Base-by-base conservation (phyloP, 2,888 invertebrate species). In the Pachymerium ferrugineum region DNA sequence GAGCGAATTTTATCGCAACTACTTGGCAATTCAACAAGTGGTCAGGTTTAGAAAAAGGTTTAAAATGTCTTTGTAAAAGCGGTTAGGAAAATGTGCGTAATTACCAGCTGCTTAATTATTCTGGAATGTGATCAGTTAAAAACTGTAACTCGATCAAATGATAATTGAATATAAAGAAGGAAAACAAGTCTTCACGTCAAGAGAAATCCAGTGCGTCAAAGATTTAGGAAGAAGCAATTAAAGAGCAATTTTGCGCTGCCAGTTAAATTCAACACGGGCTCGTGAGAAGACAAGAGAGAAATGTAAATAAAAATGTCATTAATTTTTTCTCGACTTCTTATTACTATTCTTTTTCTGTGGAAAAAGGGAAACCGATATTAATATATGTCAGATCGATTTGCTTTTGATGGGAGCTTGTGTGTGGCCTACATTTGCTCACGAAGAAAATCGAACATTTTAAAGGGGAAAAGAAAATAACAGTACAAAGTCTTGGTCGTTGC, bases 351-450 rank as follows among this genome's bases (percentile, higher is more conserved):
- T 16, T n/a, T 47, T 47, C 47, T n/a, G 14, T 47, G 47, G 47
- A 47, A 47, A 47, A 47, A 47, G 47, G 19, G 22, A 47, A 47
- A 47, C 47, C 47, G 47, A 47, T 47, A 47, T 47, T 47, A 47
- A 47, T 47, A 47, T 47, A 47, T 47, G 19, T 47, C 47, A 47
- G 22, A 47, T 47, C 47, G 47, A 47, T 47, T 47, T 47, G 47
- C 47, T 47, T 47, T 47, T 47, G 47, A 47, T 47, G 47, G 47
- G 47, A 47, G 47, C 47, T 47, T 47, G 47, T 47, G 47, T n/a
- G 47, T 47, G 47, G 47, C 47, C 47, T 47, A 47, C 47, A 47
- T 47, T 47, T 47, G 47, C 47, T 47, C 47, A 47, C 22, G 47
- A 16, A 22, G 47, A 47, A 47, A 47, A 47, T 47, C 47, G 47